Conservation (phyloP, 2,888 invertebrate genomes). For the Pristionchus exspectatus region DNA sequence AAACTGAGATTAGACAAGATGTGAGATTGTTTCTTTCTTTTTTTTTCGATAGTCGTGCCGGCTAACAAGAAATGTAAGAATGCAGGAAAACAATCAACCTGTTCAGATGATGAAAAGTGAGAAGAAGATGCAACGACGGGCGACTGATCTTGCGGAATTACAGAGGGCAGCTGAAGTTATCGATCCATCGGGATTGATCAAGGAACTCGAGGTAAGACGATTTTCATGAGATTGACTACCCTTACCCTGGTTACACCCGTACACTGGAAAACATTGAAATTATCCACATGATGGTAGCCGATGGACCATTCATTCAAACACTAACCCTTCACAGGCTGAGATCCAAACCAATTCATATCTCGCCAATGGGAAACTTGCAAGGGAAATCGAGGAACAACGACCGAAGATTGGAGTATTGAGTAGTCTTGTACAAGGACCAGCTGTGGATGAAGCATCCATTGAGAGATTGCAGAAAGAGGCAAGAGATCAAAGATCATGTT, state of each 20-base stretch:
- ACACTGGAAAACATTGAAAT: too few relatives aligned
- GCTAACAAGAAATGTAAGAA: too few relatives aligned
- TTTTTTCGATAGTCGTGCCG: too few relatives aligned
- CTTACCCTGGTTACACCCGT: too few relatives aligned
- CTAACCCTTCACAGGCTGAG: conserved; percentile 82
- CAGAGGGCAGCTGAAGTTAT: conserved; percentile 83
- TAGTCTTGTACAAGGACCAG: conserved; percentile 85
- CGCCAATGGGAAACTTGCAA: conserved; percentile 88
- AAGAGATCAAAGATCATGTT: neutral
- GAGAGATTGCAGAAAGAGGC: conserved; percentile 84
- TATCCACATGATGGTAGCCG: too few relatives aligned
- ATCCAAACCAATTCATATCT: conserved; percentile 87
- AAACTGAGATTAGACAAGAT: conserved; percentile 82
- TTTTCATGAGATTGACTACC: neutral
- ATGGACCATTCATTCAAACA: neutral
- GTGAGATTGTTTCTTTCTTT: neutral
- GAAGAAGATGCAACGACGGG: conserved; percentile 79
- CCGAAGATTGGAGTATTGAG: conserved; percentile 86
- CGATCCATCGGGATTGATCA: conserved; percentile 85
- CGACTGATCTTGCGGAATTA: conserved; percentile 85
- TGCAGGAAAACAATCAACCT: too few relatives aligned
- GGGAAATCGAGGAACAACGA: conserved; percentile 85
- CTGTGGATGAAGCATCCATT: conserved; percentile 85
- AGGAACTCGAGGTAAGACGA: conserved; percentile 83
- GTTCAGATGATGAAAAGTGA: conserved; percentile 62